Conservation (phyloP, 2,113 vertebrate genomes). For the Caloenas nicobarica region DNA sequence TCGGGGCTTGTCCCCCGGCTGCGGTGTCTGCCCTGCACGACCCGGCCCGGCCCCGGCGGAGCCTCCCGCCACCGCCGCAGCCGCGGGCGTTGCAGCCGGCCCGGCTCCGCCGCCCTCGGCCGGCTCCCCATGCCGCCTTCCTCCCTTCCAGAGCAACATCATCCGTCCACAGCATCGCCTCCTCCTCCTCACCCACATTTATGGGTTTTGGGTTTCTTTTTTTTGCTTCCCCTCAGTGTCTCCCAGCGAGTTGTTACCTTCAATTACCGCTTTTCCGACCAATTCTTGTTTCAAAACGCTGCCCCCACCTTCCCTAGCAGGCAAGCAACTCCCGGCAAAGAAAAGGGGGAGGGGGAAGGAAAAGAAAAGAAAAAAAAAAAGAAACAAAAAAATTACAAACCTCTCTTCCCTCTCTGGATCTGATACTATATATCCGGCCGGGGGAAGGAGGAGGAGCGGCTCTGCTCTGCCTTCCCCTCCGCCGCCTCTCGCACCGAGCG, state of each 20-base stretch:
- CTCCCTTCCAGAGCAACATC: neutral
- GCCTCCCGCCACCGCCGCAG: neutral
- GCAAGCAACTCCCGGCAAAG: neutral
- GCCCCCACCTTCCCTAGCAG: neutral
- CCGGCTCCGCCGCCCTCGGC: neutral
- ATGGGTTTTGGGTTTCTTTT: too few species aligned
- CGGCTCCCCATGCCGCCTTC: neutral
- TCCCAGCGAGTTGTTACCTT: neutral
- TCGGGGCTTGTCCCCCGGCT: too few species aligned
- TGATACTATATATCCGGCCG: neutral
- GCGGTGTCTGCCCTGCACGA: neutral
- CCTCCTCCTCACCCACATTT: neutral
- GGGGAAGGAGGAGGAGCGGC: neutral
- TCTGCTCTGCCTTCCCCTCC: neutral
- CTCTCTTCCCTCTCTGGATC: neutral
- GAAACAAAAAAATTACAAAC: neutral
- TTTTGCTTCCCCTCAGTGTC: neutral
- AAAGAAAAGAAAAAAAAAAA: too few species aligned
- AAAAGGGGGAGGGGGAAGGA: too few species aligned
- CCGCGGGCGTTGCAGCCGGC: neutral
- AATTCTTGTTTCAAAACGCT: neutral
- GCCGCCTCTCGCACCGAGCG: neutral
- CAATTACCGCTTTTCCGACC: neutral
- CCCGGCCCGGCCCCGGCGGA: neutral
- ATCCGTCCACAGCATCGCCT: neutral